Evolutionary conservation across 2,888 invertebrate genomes (phyloP).

Genomic region (Drosophila parthenogenetica): DNA sequence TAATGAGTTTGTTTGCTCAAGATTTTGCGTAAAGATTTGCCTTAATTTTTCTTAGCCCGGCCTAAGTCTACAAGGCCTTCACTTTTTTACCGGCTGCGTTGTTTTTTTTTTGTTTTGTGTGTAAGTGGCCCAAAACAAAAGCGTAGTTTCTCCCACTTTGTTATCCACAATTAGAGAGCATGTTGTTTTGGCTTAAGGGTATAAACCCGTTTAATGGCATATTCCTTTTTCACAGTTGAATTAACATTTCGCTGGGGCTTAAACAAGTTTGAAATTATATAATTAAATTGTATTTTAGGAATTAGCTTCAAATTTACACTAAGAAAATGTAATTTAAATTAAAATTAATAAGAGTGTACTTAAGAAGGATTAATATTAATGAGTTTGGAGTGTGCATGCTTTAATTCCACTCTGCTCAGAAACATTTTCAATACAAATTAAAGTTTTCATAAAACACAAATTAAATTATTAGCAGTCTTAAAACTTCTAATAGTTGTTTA

Average conservation of each 20-base stretch:
- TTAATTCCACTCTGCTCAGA: no score
- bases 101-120: not conserved
- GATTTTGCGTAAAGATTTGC: conserved; percentile 69
- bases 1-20: conserved; percentile 73
- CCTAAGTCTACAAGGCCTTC: conserved; percentile 26
- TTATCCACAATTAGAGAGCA: conserved; percentile 18
- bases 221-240: conserved; percentile 9
- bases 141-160: not conserved
- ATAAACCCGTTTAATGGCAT: not conserved
- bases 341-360: no score
- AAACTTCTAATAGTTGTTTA: no score
- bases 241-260: conserved; percentile 1
- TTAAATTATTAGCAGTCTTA: no score
- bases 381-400: no score
- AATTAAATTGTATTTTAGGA: not conserved
- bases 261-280: conserved; percentile 2
- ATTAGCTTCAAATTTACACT: not conserved
- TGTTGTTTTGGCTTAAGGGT: conserved; percentile 1
- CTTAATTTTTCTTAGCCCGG: conserved; percentile 52
- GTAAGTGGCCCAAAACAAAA: not conserved
- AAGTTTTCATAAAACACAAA: no score
- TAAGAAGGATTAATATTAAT: no score
- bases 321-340: not conserved
- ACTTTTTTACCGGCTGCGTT: not conserved
- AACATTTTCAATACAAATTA: no score